phyloP scores from a whole-genome alignment of 1,140 invertebrate species.

The Temnothorax curvispinosus region DNA sequence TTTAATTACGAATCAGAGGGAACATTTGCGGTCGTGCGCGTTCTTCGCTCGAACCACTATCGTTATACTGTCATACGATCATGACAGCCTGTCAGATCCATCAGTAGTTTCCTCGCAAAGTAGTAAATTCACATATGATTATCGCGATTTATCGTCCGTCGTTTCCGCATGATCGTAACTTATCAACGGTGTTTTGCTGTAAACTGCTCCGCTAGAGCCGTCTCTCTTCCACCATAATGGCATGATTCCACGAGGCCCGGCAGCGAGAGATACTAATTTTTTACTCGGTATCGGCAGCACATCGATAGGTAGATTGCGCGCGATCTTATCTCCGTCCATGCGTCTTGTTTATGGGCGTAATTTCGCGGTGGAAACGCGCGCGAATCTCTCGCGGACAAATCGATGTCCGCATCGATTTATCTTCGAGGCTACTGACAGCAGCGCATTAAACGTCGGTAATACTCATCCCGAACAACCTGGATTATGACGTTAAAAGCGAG shows the following conservation, averaged over 20 bases:
- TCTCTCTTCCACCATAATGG: conserved; percentile 1
- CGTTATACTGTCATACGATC: not conserved
- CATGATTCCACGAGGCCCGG: conserved; percentile 22
- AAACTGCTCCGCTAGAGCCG: not conserved
- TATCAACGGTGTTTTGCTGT: not conserved
- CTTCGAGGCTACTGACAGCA: conserved; percentile 27
- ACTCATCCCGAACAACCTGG: not conserved
- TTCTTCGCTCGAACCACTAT: not conserved
- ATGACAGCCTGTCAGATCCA: not conserved
- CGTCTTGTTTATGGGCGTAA: conserved; percentile 41
- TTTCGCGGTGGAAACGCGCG: conserved; percentile 27
- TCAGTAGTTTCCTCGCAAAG: not conserved
- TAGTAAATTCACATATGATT: conserved; percentile 6
- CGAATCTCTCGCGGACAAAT: conserved; percentile 32
- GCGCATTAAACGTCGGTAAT: conserved; percentile 39
- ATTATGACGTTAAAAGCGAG: conserved; percentile 22
- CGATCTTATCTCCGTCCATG: conserved; percentile 41
- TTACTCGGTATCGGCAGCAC: not conserved
- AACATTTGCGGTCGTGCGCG: not conserved
- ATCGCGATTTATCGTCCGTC: conserved; percentile 15
- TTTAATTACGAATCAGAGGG: not conserved
- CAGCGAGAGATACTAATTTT: conserved; percentile 8
- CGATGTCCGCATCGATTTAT: conserved; percentile 37
- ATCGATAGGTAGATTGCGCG: conserved; percentile 4
- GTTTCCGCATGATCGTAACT: conserved; percentile 22